Evolutionary conservation across 2,888 invertebrate genomes (phyloP).

Genomic region (Agrotis exclamationis): DNA sequence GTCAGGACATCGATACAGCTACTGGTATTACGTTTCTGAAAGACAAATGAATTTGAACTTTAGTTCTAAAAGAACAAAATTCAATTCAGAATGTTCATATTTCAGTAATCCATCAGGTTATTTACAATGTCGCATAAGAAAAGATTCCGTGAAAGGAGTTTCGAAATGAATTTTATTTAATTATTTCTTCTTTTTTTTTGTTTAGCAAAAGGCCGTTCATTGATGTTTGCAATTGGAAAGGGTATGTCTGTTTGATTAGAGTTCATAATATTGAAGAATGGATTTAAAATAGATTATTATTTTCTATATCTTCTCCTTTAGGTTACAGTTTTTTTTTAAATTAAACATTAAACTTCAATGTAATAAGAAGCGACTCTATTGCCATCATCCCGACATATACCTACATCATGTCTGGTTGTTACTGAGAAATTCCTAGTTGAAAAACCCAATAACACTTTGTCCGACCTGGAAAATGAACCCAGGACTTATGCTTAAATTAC

Average conservation of each 20-base stretch:
- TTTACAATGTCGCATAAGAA: conserved; percentile 80
- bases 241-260: conserved; percentile 54
- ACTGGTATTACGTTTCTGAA: conserved; percentile 35
- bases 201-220: conserved; percentile 64
- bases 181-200: conserved; percentile 76
- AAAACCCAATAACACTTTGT: too few species aligned
- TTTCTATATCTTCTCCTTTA: neutral
- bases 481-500: too few species aligned
- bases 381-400: too few species aligned
- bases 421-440: too few species aligned
- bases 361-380: neutral
- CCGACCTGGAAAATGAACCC: too few species aligned
- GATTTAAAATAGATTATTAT: conserved; percentile 13
- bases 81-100: conserved; percentile 38
- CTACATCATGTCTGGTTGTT: too few species aligned
- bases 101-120: conserved; percentile 74
- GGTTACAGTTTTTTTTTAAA: too few species aligned
- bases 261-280: conserved; percentile 44
- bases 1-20: conserved; percentile 43
- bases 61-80: conserved; percentile 41
- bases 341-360: too few species aligned
- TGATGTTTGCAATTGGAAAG: conserved; percentile 71
- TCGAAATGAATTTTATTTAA: conserved; percentile 83
- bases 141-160: conserved; percentile 81
- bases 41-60: conserved; percentile 43